Conservation (phyloP, 2,888 invertebrate species). For the Rhynchonema sp. region DNA sequence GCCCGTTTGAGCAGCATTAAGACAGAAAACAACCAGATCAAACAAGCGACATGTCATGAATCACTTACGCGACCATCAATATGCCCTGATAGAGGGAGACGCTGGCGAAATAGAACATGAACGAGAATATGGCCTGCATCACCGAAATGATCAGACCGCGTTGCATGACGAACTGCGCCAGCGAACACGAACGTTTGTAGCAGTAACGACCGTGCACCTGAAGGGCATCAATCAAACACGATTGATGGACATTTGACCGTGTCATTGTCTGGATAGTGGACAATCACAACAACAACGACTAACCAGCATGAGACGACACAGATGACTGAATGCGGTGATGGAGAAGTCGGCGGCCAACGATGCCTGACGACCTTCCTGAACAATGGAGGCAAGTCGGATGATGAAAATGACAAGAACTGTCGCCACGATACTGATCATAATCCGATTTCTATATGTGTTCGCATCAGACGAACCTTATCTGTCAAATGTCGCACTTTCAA, state of each 20-base stretch:
- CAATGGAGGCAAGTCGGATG: not conserved
- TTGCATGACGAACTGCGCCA: constrained; percentile 96
- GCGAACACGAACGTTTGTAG: constrained; percentile 52
- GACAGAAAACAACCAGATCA: not conserved
- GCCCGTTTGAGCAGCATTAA: too few species aligned
- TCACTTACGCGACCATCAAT: constrained; percentile 73
- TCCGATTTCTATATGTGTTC: too few species aligned
- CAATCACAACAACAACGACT: not conserved
- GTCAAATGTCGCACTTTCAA: too few species aligned
- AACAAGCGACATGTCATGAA: too few species aligned
- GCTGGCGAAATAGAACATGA: constrained; percentile 94
- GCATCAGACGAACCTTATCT: too few species aligned
- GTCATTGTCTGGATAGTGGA: too few species aligned
- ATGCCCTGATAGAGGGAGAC: constrained; percentile 96
- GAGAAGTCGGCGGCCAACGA: constrained; percentile 61
- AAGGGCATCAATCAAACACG: too few species aligned
- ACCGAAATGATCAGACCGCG: constrained; percentile 79
- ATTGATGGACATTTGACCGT: too few species aligned
- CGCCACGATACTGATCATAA: too few species aligned
- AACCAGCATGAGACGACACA: constrained; percentile 52
- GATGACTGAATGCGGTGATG: constrained; percentile 57
- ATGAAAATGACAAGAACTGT: not conserved
- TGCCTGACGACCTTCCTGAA: constrained; percentile 40
- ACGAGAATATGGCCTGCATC: constrained; percentile 95
- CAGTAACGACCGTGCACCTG: constrained; percentile 25